Evolutionary conservation across 2,888 invertebrate species (phyloP).

Genomic region (Eristalinus sepulchralis): DNA sequence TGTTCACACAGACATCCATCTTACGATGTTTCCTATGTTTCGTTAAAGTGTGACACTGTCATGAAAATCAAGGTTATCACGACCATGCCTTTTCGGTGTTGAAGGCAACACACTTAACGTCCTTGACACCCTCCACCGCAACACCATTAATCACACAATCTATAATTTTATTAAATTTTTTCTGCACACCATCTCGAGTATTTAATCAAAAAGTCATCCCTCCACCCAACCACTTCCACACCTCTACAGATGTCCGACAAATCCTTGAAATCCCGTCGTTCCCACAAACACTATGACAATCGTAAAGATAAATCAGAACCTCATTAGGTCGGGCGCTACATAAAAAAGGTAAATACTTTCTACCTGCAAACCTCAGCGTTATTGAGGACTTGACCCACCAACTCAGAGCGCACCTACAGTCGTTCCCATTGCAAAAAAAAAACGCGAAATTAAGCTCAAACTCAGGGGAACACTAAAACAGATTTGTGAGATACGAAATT

Average conservation of each 20-base stretch:
- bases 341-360: slow-evolving; percentile 2
- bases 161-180: background rate
- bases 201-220: background rate
- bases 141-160: background rate
- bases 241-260: background rate
- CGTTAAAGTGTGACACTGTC: too few species aligned
- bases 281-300: slow-evolving; percentile 35
- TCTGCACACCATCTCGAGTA: background rate
- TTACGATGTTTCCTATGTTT: too few species aligned
- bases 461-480: slow-evolving; percentile 41
- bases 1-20: too few species aligned
- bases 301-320: slow-evolving; percentile 33
- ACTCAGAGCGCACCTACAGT: too few species aligned
- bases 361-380: slow-evolving; percentile 15
- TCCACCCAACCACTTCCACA: too few species aligned
- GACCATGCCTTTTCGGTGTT: too few species aligned
- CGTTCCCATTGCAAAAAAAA: slow-evolving; percentile 8
- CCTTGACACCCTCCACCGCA: background rate
- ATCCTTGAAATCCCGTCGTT: slow-evolving; percentile 8
- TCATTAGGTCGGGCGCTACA: slow-evolving; percentile 7
- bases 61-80: too few species aligned
- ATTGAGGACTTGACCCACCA: slow-evolving; percentile 25
- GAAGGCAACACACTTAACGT: too few species aligned
- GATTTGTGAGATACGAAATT: slow-evolving; percentile 59
- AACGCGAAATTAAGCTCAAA: slow-evolving; percentile 23